Evolutionary conservation across 2,113 vertebrate genomes (phyloP).

Genomic region (Phaetusa simplex): DNA sequence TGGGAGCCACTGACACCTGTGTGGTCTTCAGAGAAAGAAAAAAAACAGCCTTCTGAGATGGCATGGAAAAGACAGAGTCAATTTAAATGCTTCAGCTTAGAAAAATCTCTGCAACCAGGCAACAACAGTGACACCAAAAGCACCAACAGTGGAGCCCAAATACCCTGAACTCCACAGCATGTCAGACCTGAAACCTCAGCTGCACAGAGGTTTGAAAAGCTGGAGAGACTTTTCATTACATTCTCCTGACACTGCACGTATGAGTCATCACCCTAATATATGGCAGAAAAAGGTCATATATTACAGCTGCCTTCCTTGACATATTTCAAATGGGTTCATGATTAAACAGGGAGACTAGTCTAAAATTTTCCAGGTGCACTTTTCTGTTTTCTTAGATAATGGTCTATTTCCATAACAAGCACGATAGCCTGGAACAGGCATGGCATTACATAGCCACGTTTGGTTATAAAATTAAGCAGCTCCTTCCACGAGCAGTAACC

Average conservation of each 20-base stretch:
- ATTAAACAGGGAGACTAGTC: slow-evolving; percentile 36
- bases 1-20: background rate
- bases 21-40: background rate
- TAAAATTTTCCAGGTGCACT: slow-evolving; percentile 64
- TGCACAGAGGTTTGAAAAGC: background rate
- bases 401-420: background rate
- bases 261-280: slow-evolving; percentile 38
- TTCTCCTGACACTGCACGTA: background rate
- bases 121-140: background rate
- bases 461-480: background rate
- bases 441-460: background rate
- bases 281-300: slow-evolving; percentile 39
- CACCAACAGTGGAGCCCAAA: background rate
- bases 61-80: background rate
- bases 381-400: slow-evolving; percentile 43
- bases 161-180: background rate
- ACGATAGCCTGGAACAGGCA: slow-evolving; percentile 22
- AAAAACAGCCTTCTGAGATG: background rate
- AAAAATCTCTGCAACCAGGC: background rate
- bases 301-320: slow-evolving; percentile 45
- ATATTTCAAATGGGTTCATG: background rate
- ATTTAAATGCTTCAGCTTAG: background rate
- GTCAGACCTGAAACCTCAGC: background rate
- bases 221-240: slow-evolving; percentile 7
- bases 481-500: background rate